phyloP scores from a whole-genome alignment of 2,113 vertebrate species.

The Campylomormyrus numenius region DNA sequence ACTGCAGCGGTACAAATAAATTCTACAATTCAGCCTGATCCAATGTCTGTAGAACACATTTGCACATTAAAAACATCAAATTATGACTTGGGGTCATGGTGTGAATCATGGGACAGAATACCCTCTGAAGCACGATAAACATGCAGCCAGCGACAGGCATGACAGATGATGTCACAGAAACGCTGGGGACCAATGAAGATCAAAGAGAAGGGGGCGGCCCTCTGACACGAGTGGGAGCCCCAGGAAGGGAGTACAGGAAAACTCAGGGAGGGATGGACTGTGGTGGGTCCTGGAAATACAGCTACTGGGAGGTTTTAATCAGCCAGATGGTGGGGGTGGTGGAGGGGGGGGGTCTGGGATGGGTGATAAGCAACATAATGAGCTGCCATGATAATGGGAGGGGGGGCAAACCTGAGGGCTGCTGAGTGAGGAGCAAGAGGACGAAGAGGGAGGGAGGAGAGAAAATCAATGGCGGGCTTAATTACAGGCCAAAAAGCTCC shows the following conservation, averaged over 20 bases:
- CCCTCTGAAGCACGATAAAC: background rate
- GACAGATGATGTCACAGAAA: background rate
- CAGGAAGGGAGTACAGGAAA: background rate
- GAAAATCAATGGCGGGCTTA: slow-evolving; percentile 10
- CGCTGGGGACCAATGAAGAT: background rate
- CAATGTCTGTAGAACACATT: background rate
- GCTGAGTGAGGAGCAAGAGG: background rate
- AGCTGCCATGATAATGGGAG: background rate
- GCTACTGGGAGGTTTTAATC: background rate
- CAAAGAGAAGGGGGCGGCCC: background rate
- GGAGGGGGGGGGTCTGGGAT: background rate
- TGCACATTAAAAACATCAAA: background rate
- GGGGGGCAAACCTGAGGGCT: background rate
- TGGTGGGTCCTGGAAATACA: background rate
- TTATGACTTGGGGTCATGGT: background rate
- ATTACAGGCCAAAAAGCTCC: background rate
- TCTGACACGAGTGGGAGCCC: background rate
- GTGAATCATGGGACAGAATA: background rate
- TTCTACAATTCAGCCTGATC: background rate
- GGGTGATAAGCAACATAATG: slow-evolving; percentile 7
- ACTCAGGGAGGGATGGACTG: too few relatives aligned
- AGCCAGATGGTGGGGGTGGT: background rate
- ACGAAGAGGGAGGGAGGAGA: background rate
- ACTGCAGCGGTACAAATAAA: background rate
- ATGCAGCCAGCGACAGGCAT: background rate